These are phyloP conservation scores for Hydrozoanthus gracilis DNA, from an alignment of 92 coral and sea anemone species.

Conservation along the genomic window DNA sequence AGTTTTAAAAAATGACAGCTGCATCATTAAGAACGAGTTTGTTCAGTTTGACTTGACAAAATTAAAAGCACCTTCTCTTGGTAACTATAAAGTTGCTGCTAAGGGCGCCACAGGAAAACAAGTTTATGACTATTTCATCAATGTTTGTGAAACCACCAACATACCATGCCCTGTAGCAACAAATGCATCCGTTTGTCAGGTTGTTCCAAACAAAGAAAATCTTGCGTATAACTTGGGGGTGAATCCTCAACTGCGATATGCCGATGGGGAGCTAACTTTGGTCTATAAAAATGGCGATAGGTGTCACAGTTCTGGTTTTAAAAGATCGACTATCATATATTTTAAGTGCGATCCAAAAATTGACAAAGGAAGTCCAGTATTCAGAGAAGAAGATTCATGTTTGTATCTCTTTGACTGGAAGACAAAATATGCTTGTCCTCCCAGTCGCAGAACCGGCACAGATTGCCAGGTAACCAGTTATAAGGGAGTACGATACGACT, in stretches of 20 bases:
- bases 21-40: conserved; percentile 74
- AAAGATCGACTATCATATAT: conserved; percentile 78
- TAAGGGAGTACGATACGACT: conserved; percentile 71
- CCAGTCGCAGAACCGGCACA: conserved; percentile 90
- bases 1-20: conserved; percentile 63
- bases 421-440: conserved; percentile 89
- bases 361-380: conserved; percentile 75
- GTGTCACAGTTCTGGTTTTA: conserved; percentile 71
- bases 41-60: conserved; percentile 86
- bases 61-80: conserved; percentile 54
- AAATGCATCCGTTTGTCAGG: conserved; percentile 87
- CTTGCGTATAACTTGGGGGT: conserved; percentile 71
- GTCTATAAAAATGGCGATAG: conserved; percentile 72
- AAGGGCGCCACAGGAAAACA: conserved; percentile 22
- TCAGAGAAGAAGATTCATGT: conserved; percentile 69
- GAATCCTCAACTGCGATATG: conserved; percentile 70
- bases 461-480: conserved; percentile 72
- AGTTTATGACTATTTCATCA: conserved; percentile 69
- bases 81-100: conserved; percentile 64
- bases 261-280: conserved; percentile 83
- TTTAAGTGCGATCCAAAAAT: conserved; percentile 75
- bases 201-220: conserved; percentile 34
- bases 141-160: conserved; percentile 76
- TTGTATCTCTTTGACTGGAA: conserved; percentile 90
- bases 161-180: conserved; percentile 67